Evolutionary conservation across 2,113 vertebrate species (phyloP).

Genomic region (Rhinoderma darwinii): DNA sequence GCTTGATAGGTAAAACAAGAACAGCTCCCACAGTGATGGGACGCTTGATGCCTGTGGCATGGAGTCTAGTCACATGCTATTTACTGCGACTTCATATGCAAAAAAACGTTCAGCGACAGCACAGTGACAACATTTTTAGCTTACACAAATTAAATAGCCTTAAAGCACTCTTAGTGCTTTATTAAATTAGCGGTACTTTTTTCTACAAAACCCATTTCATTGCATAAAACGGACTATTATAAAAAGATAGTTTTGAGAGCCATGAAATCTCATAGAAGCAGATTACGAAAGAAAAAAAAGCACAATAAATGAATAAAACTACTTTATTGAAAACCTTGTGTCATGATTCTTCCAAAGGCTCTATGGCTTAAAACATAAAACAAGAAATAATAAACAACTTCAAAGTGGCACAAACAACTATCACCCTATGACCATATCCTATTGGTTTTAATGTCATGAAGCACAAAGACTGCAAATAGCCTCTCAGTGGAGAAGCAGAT

Average conservation of each 20-base stretch:
- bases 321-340: slow-evolving; percentile 1
- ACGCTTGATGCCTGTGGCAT: too few relatives aligned
- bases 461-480: slow-evolving; percentile 44
- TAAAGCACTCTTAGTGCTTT: too few relatives aligned
- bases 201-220: background rate
- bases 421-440: slow-evolving; percentile 32
- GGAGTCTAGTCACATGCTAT: too few relatives aligned
- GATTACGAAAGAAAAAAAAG: background rate
- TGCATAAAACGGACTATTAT: background rate
- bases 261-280: background rate
- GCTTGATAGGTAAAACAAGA: too few relatives aligned
- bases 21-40: too few relatives aligned
- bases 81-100: too few relatives aligned
- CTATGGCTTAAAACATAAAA: slow-evolving; percentile 37
- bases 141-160: too few relatives aligned
- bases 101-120: too few relatives aligned
- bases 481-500: slow-evolving; percentile 38
- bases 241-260: background rate
- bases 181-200: too few relatives aligned
- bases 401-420: slow-evolving; percentile 40
- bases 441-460: slow-evolving; percentile 39
- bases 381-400: slow-evolving; percentile 34
- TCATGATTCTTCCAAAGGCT: slow-evolving; percentile 1
- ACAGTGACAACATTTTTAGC: too few relatives aligned
- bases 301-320: background rate